Percentiles rank a stretch among this genome's conserved stretches.
These are phyloP conservation scores for Eulemur macaco DNA, from an alignment of 2,113 vertebrate species.

Conservation along the genomic window DNA sequence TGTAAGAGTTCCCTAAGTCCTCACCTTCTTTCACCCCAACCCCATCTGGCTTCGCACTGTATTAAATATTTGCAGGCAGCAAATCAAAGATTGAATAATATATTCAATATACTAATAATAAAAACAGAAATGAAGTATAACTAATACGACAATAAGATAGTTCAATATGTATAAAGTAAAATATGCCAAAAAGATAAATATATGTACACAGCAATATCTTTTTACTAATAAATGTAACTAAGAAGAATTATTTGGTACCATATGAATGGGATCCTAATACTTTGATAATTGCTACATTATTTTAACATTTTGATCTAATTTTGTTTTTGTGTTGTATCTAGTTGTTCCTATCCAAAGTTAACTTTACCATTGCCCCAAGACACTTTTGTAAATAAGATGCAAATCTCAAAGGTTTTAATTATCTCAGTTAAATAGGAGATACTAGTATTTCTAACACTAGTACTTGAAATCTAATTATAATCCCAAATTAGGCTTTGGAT, in stretches of 20 bases:
- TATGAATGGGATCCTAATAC: background rate
- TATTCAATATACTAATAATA: background rate
- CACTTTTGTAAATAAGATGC: slow-evolving; percentile 59
- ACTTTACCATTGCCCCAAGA: slow-evolving; percentile 49
- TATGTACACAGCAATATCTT: background rate
- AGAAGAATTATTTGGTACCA: background rate
- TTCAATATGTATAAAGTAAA: background rate
- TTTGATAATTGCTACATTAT: slow-evolving; percentile 72
- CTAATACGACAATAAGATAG: slow-evolving; percentile 2
- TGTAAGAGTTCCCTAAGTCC: background rate
- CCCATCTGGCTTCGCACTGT: background rate
- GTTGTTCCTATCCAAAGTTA: slow-evolving; percentile 55
- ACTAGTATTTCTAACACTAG: slow-evolving; percentile 57
- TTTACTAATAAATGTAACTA: slow-evolving; percentile 37
- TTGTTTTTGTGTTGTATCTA: slow-evolving; percentile 59
- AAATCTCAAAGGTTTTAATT: slow-evolving; percentile 81
- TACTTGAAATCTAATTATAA: slow-evolving; percentile 72
- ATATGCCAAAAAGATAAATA: background rate
- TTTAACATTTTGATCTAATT: slow-evolving; percentile 60
- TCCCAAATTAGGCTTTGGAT: slow-evolving; percentile 37
- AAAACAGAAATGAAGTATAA: background rate
- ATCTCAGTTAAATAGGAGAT: slow-evolving; percentile 73
- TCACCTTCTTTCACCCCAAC: background rate
- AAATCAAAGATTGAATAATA: background rate
- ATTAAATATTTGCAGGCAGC: background rate